Evolutionary conservation across 1,140 invertebrate species (phyloP), one percentile per base, ranked within the genome.

Genomic region (Philaenus spumarius): DNA sequence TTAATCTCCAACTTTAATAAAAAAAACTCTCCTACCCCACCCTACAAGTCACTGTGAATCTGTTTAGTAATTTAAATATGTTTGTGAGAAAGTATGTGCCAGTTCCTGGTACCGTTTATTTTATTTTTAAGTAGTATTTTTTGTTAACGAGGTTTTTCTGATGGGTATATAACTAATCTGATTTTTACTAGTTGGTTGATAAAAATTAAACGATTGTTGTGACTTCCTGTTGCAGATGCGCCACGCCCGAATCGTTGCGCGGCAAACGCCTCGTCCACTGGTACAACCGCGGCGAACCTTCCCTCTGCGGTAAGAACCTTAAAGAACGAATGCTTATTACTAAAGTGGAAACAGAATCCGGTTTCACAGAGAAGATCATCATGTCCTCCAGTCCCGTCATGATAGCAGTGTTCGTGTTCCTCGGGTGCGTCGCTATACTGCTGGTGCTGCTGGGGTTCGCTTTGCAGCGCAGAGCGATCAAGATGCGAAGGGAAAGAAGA

Each of bases 251-350:
- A 1, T 63, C 63, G 0, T 64, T 73, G 34, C 62, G 68, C 19
- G 73, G 72, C 7, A 61, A 73, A n/a, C 72, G 77, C 0, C 60
- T 78, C 35, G 75, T 77, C 20, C 77, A 77, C 62, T 78, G 74
- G 73, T 76, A 73, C 65, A 73, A 76, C 64, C 72, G 72, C 68
- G 71, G 69, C 1, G 69, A 73, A 45, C 63, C 67, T 34, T 71
- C 69, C 0, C 69, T 78, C 61, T 78, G 76, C 59, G 64, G 57
- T 7, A 70, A 72, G 65, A 73, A 75, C 65, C 71, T 71, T 68
- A 71, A 69, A 1, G 69, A 73, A 46, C 63, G 66, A 26, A 71
- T 70, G 1, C 68, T 78, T 61, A 77, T 75, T 55, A 30, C 19
- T 12, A 39, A 46, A 23, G 14, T 23, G 12, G 7, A 15, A 14